Conservation (phyloP, 2,113 vertebrate genomes). For the Callipepla californica region DNA sequence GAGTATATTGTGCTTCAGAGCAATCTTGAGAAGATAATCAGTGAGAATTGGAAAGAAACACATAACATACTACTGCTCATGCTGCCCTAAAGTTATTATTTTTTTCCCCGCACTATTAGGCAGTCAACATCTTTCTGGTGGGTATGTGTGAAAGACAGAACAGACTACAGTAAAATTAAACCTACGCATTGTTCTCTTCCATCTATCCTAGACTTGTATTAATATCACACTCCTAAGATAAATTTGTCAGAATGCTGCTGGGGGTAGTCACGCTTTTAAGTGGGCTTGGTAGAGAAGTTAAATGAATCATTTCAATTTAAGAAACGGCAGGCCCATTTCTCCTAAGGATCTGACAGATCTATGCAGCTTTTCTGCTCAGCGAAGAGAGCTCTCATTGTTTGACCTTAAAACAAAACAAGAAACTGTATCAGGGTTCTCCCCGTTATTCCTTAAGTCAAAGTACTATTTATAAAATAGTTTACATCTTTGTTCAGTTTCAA, state of each 20-base stretch:
- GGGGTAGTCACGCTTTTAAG: conserved; percentile 20
- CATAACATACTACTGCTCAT: not conserved
- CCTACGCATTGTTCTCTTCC: conserved; percentile 22
- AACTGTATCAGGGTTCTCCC: conserved; percentile 46
- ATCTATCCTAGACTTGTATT: conserved; percentile 65
- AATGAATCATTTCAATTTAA: conserved; percentile 53
- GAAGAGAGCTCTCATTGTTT: conserved; percentile 50
- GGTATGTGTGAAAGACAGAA: conserved; percentile 42
- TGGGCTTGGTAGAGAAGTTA: conserved; percentile 48
- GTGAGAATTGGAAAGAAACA: conserved; percentile 34
- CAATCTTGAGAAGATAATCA: conserved; percentile 57
- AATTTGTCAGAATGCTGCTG: conserved; percentile 9
- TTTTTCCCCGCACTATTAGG: not conserved
- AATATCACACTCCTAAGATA: conserved; percentile 60
- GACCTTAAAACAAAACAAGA: conserved; percentile 73
- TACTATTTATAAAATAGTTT: conserved; percentile 84
- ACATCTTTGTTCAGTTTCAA: conserved; percentile 81
- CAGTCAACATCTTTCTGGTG: not conserved
- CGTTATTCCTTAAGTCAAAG: conserved; percentile 68
- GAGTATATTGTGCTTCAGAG: conserved; percentile 68
- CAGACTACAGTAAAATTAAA: conserved; percentile 23
- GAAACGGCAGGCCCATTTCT: conserved; percentile 60
- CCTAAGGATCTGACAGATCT: conserved; percentile 58
- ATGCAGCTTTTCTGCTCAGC: conserved; percentile 63
- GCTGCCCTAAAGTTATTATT: not conserved